Evolutionary conservation across 2,888 invertebrate genomes (phyloP), one percentile per base, ranked within the genome.

Genomic region (Lingula anatina): DNA sequence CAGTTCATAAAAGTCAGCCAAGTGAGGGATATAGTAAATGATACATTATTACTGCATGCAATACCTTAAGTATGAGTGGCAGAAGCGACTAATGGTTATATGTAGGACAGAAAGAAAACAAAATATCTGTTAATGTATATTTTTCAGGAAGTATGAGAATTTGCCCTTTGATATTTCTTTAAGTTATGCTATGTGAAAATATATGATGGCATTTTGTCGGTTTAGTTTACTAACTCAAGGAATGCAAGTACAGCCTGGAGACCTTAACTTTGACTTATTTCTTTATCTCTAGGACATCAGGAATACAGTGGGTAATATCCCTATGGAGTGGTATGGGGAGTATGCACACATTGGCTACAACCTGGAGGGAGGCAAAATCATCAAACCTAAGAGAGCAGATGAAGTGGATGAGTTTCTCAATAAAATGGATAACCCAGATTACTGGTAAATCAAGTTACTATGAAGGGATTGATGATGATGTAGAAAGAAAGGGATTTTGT

Each of bases 271-370:
- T 40, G 20, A n/a, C 18, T 45, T 21, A 35, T 40, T 24, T 7
- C 25, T n/a, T 5, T 9, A 12, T 36, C 18, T 23, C 28, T 41
- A 81, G 80, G 82, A 83, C 62, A 70, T 94, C 2, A 81, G 90
- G 51, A 99, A 95, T 76, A 96, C 97, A 0, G 86, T 92, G 42
- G 99, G 99, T 20, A 94, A 92, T 71, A 86, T 99, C 64, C 99
- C 99, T 0, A 85, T 89, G 83, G 88, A 91, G 75, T 99, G 99
- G 99, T 99, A 99, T 78, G 85, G 90, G 64, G 94, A 97, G 65
- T 93, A 90, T 78, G 86, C 87, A 44, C 97, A 99, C 75, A 83
- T 97, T 50, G 99, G 99, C 4, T 99, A 99, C 76, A 88, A 96
- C 77, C 86, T 89, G 79, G 88, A 90, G 66, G 97, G 91, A 0